Percentiles rank a stretch among this genome's conserved stretches.
Evolutionary conservation across 2,888 invertebrate species (phyloP).

Genomic region (Exocentrus adspersus): DNA sequence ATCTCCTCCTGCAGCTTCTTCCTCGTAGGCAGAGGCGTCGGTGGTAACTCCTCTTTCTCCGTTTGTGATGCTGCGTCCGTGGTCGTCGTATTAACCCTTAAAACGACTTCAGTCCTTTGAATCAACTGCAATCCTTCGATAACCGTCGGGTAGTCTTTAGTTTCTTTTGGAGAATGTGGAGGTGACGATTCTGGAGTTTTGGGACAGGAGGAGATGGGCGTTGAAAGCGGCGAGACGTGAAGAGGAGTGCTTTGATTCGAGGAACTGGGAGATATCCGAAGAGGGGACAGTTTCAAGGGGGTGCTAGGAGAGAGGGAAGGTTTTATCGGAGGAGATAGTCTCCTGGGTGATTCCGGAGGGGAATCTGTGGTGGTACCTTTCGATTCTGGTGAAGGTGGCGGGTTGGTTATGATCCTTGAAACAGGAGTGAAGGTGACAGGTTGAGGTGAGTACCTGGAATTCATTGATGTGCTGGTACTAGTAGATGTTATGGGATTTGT

Average conservation of each 20-base stretch:
- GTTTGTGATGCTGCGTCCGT: constrained; percentile 68
- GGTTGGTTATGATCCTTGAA: background rate
- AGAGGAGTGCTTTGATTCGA: constrained; percentile 37
- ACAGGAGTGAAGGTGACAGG: constrained; percentile 15
- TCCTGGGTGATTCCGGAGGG: constrained; percentile 47
- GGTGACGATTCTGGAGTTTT: constrained; percentile 36
- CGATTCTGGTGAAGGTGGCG: background rate
- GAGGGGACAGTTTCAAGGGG: constrained; percentile 51
- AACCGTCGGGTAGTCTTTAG: constrained; percentile 57
- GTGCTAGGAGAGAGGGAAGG: constrained; percentile 58
- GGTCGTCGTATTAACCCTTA: constrained; percentile 71
- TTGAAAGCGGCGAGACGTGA: constrained; percentile 51
- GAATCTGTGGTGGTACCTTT: constrained; percentile 2
- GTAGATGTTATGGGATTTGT: constrained; percentile 34
- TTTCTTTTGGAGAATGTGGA: constrained; percentile 59
- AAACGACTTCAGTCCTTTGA: constrained; percentile 72
- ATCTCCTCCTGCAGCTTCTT: constrained; percentile 78
- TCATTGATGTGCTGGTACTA: constrained; percentile 26
- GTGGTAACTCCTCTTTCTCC: constrained; percentile 59
- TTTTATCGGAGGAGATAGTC: constrained; percentile 55
- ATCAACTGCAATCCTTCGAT: constrained; percentile 68
- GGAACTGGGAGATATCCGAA: constrained; percentile 51
- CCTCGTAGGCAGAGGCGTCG: constrained; percentile 66
- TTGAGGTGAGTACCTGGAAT: constrained; percentile 30
- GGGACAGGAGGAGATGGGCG: constrained; percentile 50